A percentile compares a stretch with the other conserved stretches of the same genome.
Conservation (phyloP, 2,888 invertebrate genomes). For the Volucella inflata region DNA sequence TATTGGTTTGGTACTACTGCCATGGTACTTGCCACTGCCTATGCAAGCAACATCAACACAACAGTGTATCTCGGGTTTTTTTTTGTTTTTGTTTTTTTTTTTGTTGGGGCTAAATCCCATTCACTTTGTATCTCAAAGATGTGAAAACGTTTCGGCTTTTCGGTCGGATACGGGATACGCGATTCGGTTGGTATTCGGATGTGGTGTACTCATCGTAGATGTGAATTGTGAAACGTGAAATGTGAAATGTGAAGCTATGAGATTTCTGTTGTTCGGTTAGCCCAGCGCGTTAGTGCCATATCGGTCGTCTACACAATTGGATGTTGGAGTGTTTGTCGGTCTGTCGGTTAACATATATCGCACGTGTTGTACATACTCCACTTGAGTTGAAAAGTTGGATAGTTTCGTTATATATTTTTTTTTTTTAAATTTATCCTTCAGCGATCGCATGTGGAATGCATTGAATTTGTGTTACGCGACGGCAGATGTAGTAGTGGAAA, state of each 20-base stretch:
- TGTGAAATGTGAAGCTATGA: slow-evolving; percentile 18
- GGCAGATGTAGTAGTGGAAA: too few relatives aligned
- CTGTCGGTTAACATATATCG: slow-evolving; percentile 60
- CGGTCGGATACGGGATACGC: slow-evolving; percentile 45
- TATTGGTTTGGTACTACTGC: slow-evolving; percentile 15
- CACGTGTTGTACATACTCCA: slow-evolving; percentile 58
- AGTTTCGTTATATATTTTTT: slow-evolving; percentile 4
- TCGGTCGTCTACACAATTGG: slow-evolving; percentile 73
- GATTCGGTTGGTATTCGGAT: not conserved
- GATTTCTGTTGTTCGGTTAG: slow-evolving; percentile 50
- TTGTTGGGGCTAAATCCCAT: not conserved
- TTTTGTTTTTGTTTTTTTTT: too few relatives aligned
- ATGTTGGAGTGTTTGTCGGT: slow-evolving; percentile 71
- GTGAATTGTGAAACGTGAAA: not conserved
- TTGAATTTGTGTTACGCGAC: not conserved
- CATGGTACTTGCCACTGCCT: slow-evolving; percentile 49
- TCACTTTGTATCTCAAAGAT: slow-evolving; percentile 64
- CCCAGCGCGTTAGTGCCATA: slow-evolving; percentile 65
- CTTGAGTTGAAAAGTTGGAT: slow-evolving; percentile 17
- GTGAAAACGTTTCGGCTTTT: slow-evolving; percentile 53
- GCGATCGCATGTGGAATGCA: slow-evolving; percentile 8
- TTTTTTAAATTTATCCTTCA: not conserved
- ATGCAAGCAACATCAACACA: too few relatives aligned
- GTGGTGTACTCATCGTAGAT: not conserved
- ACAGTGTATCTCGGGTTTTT: too few relatives aligned